A percentile compares a stretch with the other conserved stretches of the same genome.
Conservation (phyloP, 2,888 invertebrate species). For the Pseudococcus viburni region DNA sequence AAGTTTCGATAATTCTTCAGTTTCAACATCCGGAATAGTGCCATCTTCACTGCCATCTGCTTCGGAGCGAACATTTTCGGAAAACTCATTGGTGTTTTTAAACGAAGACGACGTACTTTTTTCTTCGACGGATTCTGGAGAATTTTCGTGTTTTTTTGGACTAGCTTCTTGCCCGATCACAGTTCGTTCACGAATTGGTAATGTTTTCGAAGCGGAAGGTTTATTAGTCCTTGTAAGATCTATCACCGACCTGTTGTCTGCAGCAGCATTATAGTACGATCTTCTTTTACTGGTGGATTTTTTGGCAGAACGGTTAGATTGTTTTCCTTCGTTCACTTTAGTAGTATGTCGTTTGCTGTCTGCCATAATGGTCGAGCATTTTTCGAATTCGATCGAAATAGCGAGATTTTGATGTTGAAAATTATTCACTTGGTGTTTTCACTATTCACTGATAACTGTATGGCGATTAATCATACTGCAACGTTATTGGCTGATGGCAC, state of each 20-base stretch:
- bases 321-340: background rate
- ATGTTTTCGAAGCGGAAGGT: background rate
- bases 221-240: background rate
- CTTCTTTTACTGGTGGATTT: conserved; percentile 64
- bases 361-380: conserved; percentile 55
- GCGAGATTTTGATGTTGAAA: background rate
- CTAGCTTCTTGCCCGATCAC: conserved; percentile 67
- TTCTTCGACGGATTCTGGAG: background rate
- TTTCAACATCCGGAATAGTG: conserved; percentile 79
- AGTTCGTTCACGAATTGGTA: conserved; percentile 65
- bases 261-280: conserved; percentile 39
- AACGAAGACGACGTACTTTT: background rate
- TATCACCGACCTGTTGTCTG: conserved; percentile 15
- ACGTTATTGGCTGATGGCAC: conserved; percentile 14
- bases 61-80: conserved; percentile 68
- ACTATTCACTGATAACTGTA: conserved; percentile 38
- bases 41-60: conserved; percentile 69
- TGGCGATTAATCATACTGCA: conserved; percentile 31
- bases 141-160: background rate
- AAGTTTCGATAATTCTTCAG: conserved; percentile 85
- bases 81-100: conserved; percentile 43
- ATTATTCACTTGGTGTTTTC: background rate
- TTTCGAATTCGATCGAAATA: background rate
- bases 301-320: background rate
- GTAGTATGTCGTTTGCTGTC: conserved; percentile 29